A percentile compares a stretch with the other conserved stretches of the same genome.
Conservation (phyloP, 1,140 invertebrate genomes). For the Agrypnia vestita region DNA sequence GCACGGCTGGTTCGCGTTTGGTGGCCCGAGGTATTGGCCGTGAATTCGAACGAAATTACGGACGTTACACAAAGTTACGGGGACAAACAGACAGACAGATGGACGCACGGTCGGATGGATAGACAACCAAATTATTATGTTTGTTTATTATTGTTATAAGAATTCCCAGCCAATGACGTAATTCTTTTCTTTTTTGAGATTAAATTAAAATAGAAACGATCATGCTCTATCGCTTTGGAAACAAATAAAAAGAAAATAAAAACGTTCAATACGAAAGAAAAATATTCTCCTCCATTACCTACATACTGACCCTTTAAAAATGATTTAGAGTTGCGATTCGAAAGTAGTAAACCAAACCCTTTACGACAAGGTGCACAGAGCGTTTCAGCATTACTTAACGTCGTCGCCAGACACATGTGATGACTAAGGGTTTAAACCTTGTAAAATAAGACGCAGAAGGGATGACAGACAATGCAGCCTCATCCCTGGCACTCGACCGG, state of each 20-base stretch:
- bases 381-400: slow-evolving; percentile 22
- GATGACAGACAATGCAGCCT: slow-evolving; percentile 37
- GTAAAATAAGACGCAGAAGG: slow-evolving; percentile 26
- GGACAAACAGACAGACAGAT: no score
- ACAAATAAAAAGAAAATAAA: background rate
- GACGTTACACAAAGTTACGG: no score
- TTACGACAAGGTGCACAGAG: background rate
- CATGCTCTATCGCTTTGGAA: background rate
- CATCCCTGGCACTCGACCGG: slow-evolving; percentile 1
- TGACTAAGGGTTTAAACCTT: slow-evolving; percentile 28
- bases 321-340: background rate
- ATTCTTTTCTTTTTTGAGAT: no score
- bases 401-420: slow-evolving; percentile 33
- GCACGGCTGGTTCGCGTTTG: no score
- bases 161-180: no score
- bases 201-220: no score
- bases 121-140: no score
- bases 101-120: no score
- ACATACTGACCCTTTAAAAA: no score
- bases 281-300: background rate
- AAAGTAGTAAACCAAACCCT: background rate
- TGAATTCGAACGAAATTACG: no score
- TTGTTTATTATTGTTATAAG: no score
- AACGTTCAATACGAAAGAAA: background rate
- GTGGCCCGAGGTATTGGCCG: no score